A percentile compares a stretch with the other conserved stretches of the same genome.
These are phyloP conservation scores for Sebastes umbrosus DNA, from an alignment of 2,797 vertebrate genomes.

Conservation along the genomic window DNA sequence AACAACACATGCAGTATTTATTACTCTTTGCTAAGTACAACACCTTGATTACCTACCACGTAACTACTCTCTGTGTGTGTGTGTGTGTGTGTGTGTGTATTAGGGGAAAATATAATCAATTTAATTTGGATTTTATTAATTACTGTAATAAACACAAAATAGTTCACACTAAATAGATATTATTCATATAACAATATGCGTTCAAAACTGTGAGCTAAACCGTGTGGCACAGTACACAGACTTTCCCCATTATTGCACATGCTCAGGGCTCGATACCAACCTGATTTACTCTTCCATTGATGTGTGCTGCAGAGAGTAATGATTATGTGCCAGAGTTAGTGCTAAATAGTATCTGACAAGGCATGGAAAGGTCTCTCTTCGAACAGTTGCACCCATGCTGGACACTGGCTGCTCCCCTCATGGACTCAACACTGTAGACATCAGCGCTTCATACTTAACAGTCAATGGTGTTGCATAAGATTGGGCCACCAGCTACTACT, in stretches of 20 bases:
- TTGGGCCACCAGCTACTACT: conserved; percentile 38
- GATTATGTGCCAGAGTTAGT: conserved; percentile 82
- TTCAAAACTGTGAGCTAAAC: conserved; percentile 25
- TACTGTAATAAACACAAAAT: not conserved
- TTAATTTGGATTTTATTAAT: not conserved
- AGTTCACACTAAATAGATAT: not conserved
- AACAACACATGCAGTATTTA: conserved; percentile 75
- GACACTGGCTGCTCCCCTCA: conserved; percentile 33
- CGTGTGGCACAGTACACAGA: conserved; percentile 28
- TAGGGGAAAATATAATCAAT: conserved; percentile 1
- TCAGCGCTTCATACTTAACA: conserved; percentile 49
- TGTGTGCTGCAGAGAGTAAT: conserved; percentile 76
- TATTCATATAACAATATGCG: not conserved
- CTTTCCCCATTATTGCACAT: conserved; percentile 63
- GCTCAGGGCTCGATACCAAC: conserved; percentile 74
- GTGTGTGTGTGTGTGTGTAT: conserved; percentile 1
- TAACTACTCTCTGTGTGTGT: conserved; percentile 21
- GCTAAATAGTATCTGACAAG: conserved; percentile 81
- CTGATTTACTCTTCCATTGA: conserved; percentile 79
- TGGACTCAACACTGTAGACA: conserved; percentile 57
- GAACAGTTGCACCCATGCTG: conserved; percentile 67
- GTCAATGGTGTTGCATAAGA: conserved; percentile 74
- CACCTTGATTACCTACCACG: conserved; percentile 41
- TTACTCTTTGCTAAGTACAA: conserved; percentile 58
- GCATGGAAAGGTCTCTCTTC: conserved; percentile 74